Base-by-base conservation (phyloP, 2,888 invertebrate genomes). In the Sinelater perroti region DNA sequence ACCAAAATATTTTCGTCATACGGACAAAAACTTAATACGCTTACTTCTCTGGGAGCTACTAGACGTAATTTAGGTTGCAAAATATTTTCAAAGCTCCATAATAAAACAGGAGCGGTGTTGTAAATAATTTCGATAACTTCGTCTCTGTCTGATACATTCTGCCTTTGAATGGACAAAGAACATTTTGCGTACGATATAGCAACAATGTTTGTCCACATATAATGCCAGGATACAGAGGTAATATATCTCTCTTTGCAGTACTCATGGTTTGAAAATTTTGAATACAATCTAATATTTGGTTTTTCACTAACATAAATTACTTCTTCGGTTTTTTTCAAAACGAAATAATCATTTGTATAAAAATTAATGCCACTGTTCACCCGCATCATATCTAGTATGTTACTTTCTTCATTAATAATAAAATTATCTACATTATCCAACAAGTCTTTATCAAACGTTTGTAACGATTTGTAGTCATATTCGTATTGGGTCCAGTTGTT, bases 31-130 rank as follows among this genome's bases (percentile, higher is more conserved):
- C 87, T 82, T 5, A 91, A 73, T 0, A 80, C 75, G 24, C 84
- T 84, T 0, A 90, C 84, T 76, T 89, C 88, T 28, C 88, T 80
- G 0, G 86, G 83, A 2, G 87, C 80, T 71, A 88, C 85, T 47
- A 91, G 81, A 65, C 86, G 83, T 35, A 91, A 75, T 77, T 88
- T 90, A 14, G 89, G 89, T 17, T 83, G 78, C 1, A 91, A 76
- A 51, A 84, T 85, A 65, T 91, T 90, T 18, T 82, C 80, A 61
- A 89, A 87, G 63, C 89, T 88, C 91, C 91, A 91, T 63, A 91
- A 81, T 57, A 90, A 79, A 1, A 90, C 86, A 0, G 86, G 85
- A 73, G 89, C 87, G 1, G 83, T 74, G 2, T 85, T 84, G 49
- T 87, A 82, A 0, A 85, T 82, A 1, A 85, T 82, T 67, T 63